Evolutionary conservation across 2,113 vertebrate genomes (phyloP).

Genomic region (Herpetotheres cachinnans): DNA sequence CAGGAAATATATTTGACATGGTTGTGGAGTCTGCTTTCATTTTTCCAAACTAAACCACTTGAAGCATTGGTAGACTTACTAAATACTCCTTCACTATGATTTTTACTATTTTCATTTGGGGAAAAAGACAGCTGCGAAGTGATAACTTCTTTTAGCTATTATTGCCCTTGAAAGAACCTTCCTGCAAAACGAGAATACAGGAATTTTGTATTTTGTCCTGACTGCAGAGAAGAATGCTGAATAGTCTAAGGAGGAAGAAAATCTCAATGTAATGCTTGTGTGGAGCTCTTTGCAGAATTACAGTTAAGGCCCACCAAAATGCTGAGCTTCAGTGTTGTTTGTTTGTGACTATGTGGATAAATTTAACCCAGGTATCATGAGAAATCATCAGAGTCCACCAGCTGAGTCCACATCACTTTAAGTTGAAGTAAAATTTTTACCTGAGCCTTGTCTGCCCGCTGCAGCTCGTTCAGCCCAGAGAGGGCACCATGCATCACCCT

Average conservation of each 20-base stretch:
- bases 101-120: not conserved
- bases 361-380: not conserved
- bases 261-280: rapidly evolving
- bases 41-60: not conserved
- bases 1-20: not conserved
- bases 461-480: rapidly evolving
- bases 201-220: not conserved
- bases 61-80: rapidly evolving
- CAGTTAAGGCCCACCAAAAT: not conserved
- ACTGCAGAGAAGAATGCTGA: not conserved
- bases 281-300: not conserved
- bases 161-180: not conserved
- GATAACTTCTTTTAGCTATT: not conserved
- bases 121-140: not conserved
- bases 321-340: not conserved
- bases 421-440: not conserved
- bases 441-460: not conserved
- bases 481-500: not conserved
- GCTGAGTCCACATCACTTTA: not conserved
- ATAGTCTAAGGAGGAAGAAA: not conserved
- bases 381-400: not conserved
- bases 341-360: not conserved
- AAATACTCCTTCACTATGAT: not conserved
- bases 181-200: not conserved
- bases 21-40: not conserved